These are phyloP conservation scores for Oeneis ivallda DNA, from an alignment of 2,888 invertebrate genomes.

Conservation along the genomic window DNA sequence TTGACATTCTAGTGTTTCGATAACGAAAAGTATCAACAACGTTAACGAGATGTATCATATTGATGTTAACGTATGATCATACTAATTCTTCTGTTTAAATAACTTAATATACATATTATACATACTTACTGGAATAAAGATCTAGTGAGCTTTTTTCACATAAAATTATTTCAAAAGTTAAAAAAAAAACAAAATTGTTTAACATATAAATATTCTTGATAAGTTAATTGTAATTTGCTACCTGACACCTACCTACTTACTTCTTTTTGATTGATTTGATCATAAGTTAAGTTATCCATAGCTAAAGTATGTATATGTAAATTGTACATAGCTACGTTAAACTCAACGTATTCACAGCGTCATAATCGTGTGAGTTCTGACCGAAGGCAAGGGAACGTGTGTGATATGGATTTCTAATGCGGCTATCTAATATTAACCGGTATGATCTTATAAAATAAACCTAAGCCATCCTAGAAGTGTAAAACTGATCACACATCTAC, in stretches of 20 bases:
- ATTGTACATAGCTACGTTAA: background rate
- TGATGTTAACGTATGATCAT: no score
- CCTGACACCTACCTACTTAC: background rate
- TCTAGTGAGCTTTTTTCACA: no score
- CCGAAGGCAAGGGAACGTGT: constrained; percentile 22
- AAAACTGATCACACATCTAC: background rate
- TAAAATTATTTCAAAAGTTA: no score
- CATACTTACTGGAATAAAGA: no score
- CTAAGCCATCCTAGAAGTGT: background rate
- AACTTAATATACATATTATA: no score
- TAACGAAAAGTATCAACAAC: no score
- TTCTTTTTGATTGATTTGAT: constrained; percentile 12
- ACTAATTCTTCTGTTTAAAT: no score
- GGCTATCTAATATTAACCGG: constrained; percentile 18
- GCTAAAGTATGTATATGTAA: constrained; percentile 12
- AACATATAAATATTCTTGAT: no score
- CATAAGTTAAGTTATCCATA: background rate
- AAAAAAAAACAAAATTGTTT: no score
- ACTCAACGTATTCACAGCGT: constrained; percentile 7
- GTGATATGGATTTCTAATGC: constrained; percentile 25
- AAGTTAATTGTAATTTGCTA: no score
- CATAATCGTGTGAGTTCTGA: constrained; percentile 22
- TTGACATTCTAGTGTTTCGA: no score
- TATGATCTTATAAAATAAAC: constrained; percentile 3
- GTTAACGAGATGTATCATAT: no score